Base-by-base conservation (phyloP, 92 coral and sea anemone genomes). In the Epizoanthus illoricatus region DNA sequence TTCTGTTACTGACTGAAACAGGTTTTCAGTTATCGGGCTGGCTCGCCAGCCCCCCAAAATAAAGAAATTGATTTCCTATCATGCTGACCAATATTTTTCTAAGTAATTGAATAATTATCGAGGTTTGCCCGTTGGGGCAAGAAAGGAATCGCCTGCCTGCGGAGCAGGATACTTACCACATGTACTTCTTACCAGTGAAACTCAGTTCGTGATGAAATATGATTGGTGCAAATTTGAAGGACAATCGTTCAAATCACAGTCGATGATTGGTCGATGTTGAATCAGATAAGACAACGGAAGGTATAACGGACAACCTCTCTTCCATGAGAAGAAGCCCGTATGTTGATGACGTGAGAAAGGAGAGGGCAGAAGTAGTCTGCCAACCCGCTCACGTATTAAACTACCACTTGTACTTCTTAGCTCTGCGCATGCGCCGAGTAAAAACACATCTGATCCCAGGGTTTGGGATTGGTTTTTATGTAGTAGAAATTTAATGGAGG, bases 111-210 rank as follows among this genome's bases (percentile, higher is more conserved):
- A 78, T 78, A 61, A 78, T 42, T 78, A 61, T 62, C 49, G 15
- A 33, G 23, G 36, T 68, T 57, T 59, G 80, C 80, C 80, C n/a
- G 69, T 39, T 28, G 81, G 56, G 18, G 82, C 82, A 63, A 64
- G 67, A 1, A 64, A 54, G 20, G 60, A 11, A n/a, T 28, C 43
- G 70, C 63, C 81, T 68, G 43, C 45, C 20, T 36, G 33, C 39
- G 69, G 70, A 78, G 56, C 56, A 52, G 56, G 65, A 1, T 13
- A 7, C 62, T 20, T 90, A 92, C 97, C 94, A 84, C 94, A 82
- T 92, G 97, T 92, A 92, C 97, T 92, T 92, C 97, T 92, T 92
- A 71, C 73, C 47, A 39, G 82, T 47, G 40, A 78, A 63, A 11
- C 64, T 4, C 45, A 43, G 8, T 62, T 57, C 65, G 15, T 45